Conservation (phyloP, 2,113 vertebrate genomes). For the Okapia johnstoni region DNA sequence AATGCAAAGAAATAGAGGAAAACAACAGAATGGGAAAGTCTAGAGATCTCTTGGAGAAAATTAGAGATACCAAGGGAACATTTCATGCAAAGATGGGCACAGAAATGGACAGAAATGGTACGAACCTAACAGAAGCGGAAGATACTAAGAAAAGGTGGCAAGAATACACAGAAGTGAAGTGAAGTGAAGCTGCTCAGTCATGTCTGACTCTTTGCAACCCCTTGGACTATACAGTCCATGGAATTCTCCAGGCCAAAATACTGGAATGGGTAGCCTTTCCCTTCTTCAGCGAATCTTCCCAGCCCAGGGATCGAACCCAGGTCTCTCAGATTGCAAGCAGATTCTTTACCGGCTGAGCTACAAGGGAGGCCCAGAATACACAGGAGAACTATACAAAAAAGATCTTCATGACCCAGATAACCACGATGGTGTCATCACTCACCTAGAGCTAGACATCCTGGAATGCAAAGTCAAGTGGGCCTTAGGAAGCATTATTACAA, state of each 20-base stretch:
- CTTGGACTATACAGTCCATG: too few species aligned
- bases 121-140: not conserved
- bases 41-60: not conserved
- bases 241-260: too few species aligned
- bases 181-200: too few species aligned
- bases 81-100: not conserved
- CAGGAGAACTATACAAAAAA: not conserved
- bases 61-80: not conserved
- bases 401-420: not conserved
- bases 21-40: not conserved
- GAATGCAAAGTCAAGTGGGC: not conserved
- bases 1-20: not conserved
- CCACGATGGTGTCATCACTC: not conserved
- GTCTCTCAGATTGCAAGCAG: too few species aligned
- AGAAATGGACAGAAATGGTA: not conserved
- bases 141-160: not conserved
- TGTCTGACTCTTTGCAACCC: too few species aligned
- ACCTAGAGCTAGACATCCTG: not conserved
- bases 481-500: not conserved
- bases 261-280: too few species aligned
- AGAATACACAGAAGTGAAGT: not conserved
- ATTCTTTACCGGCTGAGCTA: too few species aligned
- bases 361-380: too few species aligned
- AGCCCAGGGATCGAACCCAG: too few species aligned
- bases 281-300: too few species aligned